Evolutionary conservation across 2,797 vertebrate species (phyloP).

Genomic region (Acropternis orthonyx): DNA sequence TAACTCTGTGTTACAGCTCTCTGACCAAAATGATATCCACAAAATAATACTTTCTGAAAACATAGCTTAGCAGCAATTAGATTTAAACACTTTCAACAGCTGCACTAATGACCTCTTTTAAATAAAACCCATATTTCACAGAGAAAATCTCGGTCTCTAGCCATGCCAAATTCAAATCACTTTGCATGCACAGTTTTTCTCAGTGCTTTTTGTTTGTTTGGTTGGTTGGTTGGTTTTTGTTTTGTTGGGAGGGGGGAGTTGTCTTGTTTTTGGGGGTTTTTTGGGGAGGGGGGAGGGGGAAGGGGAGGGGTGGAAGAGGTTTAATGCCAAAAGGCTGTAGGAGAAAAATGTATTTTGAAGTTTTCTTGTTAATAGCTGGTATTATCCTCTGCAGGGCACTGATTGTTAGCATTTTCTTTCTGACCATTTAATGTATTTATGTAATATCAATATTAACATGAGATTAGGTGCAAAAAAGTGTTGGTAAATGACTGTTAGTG

Average conservation of each 20-base stretch:
- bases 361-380: neutral
- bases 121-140: neutral
- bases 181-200: neutral
- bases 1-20: neutral
- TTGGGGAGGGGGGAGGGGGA: too few relatives aligned
- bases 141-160: neutral
- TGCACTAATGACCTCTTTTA: neutral
- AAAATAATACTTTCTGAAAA: conserved; percentile 4
- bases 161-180: neutral
- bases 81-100: neutral
- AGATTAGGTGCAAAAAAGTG: neutral
- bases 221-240: neutral
- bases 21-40: neutral
- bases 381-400: neutral
- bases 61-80: neutral
- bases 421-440: neutral
- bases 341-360: neutral
- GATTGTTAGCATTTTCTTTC: neutral
- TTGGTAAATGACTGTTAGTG: neutral
- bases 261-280: too few relatives aligned
- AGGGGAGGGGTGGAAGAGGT: neutral
- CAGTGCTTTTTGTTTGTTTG: neutral
- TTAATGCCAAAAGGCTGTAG: neutral
- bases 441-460: neutral
- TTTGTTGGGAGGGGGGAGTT: too few relatives aligned